Base-by-base conservation (phyloP, 2,113 vertebrate species). In the Anas platyrhynchos region DNA sequence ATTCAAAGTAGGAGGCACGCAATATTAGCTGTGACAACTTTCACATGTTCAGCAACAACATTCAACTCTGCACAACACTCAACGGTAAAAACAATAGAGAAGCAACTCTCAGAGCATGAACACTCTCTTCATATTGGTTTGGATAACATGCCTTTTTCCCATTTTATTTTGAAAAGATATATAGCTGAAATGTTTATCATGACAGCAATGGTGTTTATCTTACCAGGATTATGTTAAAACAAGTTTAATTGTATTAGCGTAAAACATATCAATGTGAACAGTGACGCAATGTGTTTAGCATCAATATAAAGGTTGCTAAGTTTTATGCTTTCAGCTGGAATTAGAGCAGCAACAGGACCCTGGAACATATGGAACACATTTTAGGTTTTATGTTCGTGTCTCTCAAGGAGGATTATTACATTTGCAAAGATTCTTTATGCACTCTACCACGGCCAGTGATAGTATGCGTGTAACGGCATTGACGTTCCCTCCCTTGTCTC, bases 251-350 rank as follows among this genome's bases (percentile, higher is more conserved):
- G 95, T 97, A 91, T 97, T 97, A 96, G 94, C 67, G 75, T 96
- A 97, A 97, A 98, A 97, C 94, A 97, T 94, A 97, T 97, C 97
- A 86, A 34, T 58, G 65, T 91, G 88, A 94, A 86, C 95, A 95
- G 95, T 98, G 98, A 98, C 2, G 86, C 97, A 98, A 98, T 98
- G 73, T 98, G 98, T 98, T 98, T 98, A 98, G 93, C 96, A 98
- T 98, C 97, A 98, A 97, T 98, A 98, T 91, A 95, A 97, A 98
- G 94, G 98, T 98, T 98, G 98, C 97, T 98, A 98, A 96, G 97
- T 97, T 97, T 97, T 98, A 90, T 95, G 91, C 88, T 96, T 97
- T 96, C 97, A 97, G 94, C 96, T 98, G 97, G 97, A 98, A 97
- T 96, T 96, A 96, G 93, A 97, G 95, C 86, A 93, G 96, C 88